phyloP scores from a whole-genome alignment of 2,113 vertebrate genomes.

The Sphaerodactylus townsendi region DNA sequence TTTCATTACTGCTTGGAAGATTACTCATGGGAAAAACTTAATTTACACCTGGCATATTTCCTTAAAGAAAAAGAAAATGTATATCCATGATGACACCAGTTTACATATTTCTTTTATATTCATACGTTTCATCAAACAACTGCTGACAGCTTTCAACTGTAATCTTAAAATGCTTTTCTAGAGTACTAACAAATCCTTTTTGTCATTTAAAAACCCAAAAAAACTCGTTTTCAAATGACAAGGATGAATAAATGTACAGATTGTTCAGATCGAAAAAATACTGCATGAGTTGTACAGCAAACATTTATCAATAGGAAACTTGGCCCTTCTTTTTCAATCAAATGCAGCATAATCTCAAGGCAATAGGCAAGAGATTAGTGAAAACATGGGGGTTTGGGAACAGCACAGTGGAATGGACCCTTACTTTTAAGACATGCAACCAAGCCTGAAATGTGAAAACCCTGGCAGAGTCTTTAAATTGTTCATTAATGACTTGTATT shows the following conservation, averaged over 20 bases:
- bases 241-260: neutral
- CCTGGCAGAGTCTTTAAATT: too few species aligned
- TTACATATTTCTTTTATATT: neutral
- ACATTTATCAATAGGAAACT: neutral
- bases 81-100: neutral
- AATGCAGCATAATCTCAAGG: neutral
- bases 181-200: neutral
- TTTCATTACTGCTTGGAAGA: neutral
- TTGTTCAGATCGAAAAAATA: neutral
- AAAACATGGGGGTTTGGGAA: too few species aligned
- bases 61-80: neutral
- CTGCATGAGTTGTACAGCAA: neutral
- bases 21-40: neutral
- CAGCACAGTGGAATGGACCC: too few species aligned
- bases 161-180: neutral
- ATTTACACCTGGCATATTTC: neutral
- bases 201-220: neutral
- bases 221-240: neutral
- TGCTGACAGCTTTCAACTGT: neutral
- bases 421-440: too few species aligned
- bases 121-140: neutral
- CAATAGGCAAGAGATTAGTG: neutral
- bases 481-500: too few species aligned
- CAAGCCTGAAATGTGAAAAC: too few species aligned
- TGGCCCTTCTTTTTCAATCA: neutral